A percentile compares a stretch with the other conserved stretches of the same genome.
These are phyloP conservation scores for Corythoichthys intestinalis DNA, from an alignment of 2,113 vertebrate genomes.

Conservation along the genomic window DNA sequence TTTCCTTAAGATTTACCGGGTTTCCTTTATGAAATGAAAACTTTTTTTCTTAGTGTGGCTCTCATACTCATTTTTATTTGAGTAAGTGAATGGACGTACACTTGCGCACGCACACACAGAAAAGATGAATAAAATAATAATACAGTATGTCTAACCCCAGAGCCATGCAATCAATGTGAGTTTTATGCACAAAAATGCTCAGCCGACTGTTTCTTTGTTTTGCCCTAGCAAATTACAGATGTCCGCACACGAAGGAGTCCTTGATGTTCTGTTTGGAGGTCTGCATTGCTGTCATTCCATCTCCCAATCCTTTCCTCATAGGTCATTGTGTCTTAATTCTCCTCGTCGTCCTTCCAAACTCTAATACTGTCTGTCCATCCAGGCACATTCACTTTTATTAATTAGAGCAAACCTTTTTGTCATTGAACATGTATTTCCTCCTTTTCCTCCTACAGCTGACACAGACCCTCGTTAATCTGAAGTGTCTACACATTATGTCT, in stretches of 20 bases:
- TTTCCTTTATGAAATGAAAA: no score
- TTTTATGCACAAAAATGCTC: not conserved
- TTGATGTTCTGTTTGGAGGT: slow-evolving; percentile 1
- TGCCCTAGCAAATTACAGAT: slow-evolving; percentile 3
- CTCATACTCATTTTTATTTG: no score
- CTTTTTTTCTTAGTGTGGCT: no score
- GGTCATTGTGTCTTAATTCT: slow-evolving; percentile 52
- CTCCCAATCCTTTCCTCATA: slow-evolving; percentile 15
- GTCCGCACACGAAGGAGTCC: slow-evolving; percentile 2
- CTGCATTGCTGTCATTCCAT: slow-evolving; percentile 23
- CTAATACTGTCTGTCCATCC: slow-evolving; percentile 60
- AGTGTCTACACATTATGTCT: slow-evolving; percentile 34
- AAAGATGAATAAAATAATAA: no score
- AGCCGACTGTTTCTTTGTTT: not conserved
- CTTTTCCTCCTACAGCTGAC: slow-evolving; percentile 26
- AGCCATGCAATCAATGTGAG: not conserved
- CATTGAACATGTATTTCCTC: slow-evolving; percentile 41
- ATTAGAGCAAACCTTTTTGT: slow-evolving; percentile 69
- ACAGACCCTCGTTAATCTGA: slow-evolving; percentile 58
- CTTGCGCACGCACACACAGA: no score
- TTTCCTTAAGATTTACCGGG: no score
- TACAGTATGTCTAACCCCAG: no score
- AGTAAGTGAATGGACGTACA: no score
- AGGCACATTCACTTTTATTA: slow-evolving; percentile 57
- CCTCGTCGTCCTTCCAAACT: slow-evolving; percentile 55